A percentile compares a stretch with the other conserved stretches of the same genome.
phyloP scores from a whole-genome alignment of 2,888 invertebrate genomes.

The Drosophila stalkeri region DNA sequence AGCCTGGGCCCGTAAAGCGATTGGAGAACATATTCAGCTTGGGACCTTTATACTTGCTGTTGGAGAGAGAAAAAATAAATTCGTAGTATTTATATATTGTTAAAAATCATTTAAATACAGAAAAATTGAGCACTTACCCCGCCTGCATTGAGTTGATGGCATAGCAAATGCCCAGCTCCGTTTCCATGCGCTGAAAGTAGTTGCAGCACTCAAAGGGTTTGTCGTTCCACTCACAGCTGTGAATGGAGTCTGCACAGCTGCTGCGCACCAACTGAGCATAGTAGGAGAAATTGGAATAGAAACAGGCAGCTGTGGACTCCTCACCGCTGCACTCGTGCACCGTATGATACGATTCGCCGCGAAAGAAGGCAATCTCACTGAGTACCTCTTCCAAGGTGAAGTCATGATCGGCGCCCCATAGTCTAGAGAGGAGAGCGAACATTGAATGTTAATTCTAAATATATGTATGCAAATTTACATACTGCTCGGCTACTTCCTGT shows the following conservation, averaged over 20 bases:
- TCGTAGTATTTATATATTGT: neutral
- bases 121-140: constrained; percentile 45
- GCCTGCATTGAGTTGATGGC: constrained; percentile 88
- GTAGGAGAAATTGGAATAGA: constrained; percentile 87
- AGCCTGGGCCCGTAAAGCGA: constrained; percentile 88
- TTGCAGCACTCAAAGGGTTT: constrained; percentile 88
- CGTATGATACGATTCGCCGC: constrained; percentile 89
- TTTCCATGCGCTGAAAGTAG: constrained; percentile 88
- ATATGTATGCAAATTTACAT: constrained; percentile 64
- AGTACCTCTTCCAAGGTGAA: constrained; percentile 90
- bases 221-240: constrained; percentile 87
- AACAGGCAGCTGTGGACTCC: constrained; percentile 87
- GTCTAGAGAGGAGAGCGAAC: constrained; percentile 74
- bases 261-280: constrained; percentile 88
- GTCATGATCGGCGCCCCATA: constrained; percentile 89
- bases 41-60: constrained; percentile 79
- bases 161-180: constrained; percentile 89
- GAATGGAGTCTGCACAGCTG: constrained; percentile 87
- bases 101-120: neutral
- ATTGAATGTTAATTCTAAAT: fast-evolving
- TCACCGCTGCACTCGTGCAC: constrained; percentile 87
- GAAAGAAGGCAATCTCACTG: constrained; percentile 89
- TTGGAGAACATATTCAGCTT: constrained; percentile 88
- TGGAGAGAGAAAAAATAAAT: neutral
- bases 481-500: constrained; percentile 88